phyloP scores from a whole-genome alignment of 2,797 vertebrate genomes.

The Alfaro cultratus region DNA sequence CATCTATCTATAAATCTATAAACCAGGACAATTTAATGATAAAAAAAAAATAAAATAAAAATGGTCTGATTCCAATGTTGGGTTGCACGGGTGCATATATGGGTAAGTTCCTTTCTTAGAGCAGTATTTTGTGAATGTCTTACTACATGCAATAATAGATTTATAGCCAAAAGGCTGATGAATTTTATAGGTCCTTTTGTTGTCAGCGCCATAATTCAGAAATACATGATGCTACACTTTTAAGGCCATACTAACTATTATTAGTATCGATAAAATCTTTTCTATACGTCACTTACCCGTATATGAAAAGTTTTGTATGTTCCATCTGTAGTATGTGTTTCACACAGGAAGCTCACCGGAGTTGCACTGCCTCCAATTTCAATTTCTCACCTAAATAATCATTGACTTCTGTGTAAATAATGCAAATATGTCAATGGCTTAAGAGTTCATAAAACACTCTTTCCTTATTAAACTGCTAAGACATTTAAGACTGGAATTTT shows the following conservation, averaged over 20 bases:
- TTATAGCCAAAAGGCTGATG: too few species aligned
- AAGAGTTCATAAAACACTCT: neutral
- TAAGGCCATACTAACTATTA: neutral
- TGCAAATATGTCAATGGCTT: neutral
- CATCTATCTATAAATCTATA: neutral
- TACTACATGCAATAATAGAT: neutral
- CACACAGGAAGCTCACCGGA: neutral
- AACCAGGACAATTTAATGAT: neutral
- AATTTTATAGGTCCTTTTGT: too few species aligned
- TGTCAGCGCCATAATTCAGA: too few species aligned
- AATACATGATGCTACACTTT: neutral
- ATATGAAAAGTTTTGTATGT: neutral
- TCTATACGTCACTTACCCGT: neutral
- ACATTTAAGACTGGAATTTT: neutral
- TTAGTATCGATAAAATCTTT: neutral
- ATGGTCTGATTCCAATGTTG: too few species aligned
- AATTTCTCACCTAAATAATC: neutral
- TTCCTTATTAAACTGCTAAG: neutral
- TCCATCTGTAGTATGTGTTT: neutral
- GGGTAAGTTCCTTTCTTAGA: too few species aligned
- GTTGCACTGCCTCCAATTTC: neutral
- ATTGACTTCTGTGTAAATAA: neutral
- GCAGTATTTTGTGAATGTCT: too few species aligned
- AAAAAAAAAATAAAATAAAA: too few species aligned
- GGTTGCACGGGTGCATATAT: too few species aligned